Base-by-base conservation (phyloP, 2,888 invertebrate genomes). In the Toxonevra muliebris region DNA sequence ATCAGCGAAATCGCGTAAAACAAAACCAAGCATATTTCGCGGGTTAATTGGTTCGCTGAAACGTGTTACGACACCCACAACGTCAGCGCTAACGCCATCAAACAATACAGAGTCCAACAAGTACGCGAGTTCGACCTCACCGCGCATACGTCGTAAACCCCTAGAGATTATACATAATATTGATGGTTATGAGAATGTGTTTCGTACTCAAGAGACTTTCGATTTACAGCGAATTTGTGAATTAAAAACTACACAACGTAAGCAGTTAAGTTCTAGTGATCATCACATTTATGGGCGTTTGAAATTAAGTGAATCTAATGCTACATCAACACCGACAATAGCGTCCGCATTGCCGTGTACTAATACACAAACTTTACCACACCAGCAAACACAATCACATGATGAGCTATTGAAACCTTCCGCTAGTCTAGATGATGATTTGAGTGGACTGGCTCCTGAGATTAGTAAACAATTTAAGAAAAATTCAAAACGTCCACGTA, bases 101-200 rank as follows among this genome's bases (percentile, higher is more conserved):
- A 70, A 71, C 52, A 71, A 69, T 13, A 45, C 67, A 50, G 43
- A 65, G 13, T 70, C 65, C 64, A 48, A 58, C 52, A 69, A 62
- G 52, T 65, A 43, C 57, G 42, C 62, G 57, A 50, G 64, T 41
- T 48, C 15, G 59, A 62, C n/a, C 15, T 17, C 17, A 8, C 70
- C 71, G 19, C 19, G 10, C 4, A 59, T 30, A 5, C 43, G 52
- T 42, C 62, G 20, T 11, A 69, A 67, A 40, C 71, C 76, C 13
- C 71, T 84, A 57, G 80, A 83, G 66, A 85, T 85, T 40, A 77
- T 85, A 20, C 84, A 85, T 73, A 82, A 85, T 71, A 82, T 85
- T 52, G 83, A 82, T 50, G 84, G 79, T 5, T 76, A 70, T 66
- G 76, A 80, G 7, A 77, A 81, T 64, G 83, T 84, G 0, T 85